These are phyloP conservation scores for Fringilla coelebs DNA, from an alignment of 2,797 vertebrate species.

Conservation along the genomic window DNA sequence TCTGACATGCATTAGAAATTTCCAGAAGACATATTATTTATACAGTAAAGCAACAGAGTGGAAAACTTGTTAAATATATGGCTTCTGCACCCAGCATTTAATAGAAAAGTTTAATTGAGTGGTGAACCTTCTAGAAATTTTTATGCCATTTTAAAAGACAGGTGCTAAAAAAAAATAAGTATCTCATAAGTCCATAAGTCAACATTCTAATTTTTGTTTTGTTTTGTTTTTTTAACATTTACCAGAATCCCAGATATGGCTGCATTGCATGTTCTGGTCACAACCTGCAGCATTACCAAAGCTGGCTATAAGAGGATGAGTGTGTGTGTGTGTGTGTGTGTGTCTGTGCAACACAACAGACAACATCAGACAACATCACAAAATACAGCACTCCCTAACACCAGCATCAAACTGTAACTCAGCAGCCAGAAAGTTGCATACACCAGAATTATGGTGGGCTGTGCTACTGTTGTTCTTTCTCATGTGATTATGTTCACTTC, in stretches of 20 bases:
- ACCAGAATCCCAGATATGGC: neutral
- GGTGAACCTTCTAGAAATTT: constrained; percentile 57
- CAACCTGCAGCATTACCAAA: neutral
- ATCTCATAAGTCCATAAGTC: neutral
- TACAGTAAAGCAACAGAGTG: constrained; percentile 62
- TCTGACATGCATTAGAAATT: constrained; percentile 70
- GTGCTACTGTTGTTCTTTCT: neutral
- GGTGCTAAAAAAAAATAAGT: constrained; percentile 24
- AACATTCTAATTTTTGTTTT: neutral
- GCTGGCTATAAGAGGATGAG: neutral
- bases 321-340: no score
- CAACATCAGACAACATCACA: neutral
- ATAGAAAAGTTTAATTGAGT: constrained; percentile 67
- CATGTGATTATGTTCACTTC: neutral
- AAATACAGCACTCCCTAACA: neutral
- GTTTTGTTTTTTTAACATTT: neutral
- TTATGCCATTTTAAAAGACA: constrained; percentile 21
- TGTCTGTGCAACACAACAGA: neutral
- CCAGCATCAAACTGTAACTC: neutral
- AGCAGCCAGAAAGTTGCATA: neutral
- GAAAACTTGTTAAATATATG: constrained; percentile 54
- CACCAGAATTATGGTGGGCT: neutral
- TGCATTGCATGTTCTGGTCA: neutral
- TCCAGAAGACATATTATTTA: constrained; percentile 72
- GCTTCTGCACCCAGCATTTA: constrained; percentile 57